phyloP scores from a whole-genome alignment of 1,140 invertebrate species.

The Platyscapa corneri region DNA sequence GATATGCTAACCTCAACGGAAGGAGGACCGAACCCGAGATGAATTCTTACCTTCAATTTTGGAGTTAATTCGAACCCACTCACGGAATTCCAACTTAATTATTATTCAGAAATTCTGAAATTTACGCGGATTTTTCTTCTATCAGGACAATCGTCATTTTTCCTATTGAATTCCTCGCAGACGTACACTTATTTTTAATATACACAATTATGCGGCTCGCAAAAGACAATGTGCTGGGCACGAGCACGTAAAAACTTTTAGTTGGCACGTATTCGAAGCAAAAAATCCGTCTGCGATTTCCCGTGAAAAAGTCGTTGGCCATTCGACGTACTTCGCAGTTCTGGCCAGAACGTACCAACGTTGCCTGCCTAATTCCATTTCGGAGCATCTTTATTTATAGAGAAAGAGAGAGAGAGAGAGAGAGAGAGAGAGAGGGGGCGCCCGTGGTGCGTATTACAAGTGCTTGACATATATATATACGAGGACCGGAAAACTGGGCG shows the following conservation, averaged over 20 bases:
- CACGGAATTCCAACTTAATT: not conserved
- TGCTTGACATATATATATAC: constrained; percentile 41
- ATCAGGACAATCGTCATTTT: no score
- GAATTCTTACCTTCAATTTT: not conserved
- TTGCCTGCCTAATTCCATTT: constrained; percentile 29
- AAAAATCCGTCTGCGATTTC: not conserved
- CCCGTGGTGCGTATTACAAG: constrained; percentile 50
- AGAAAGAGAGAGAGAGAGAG: constrained; percentile 57
- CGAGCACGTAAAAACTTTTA: no score
- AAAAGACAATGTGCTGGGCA: not conserved
- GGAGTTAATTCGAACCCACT: not conserved
- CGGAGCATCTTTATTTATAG: constrained; percentile 65
- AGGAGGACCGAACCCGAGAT: not conserved
- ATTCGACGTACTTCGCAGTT: not conserved
- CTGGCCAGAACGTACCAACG: not conserved
- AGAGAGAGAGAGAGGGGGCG: constrained; percentile 54
- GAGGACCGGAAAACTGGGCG: constrained; percentile 33
- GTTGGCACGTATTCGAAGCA: not conserved
- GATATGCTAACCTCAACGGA: not conserved
- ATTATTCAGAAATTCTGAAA: not conserved
- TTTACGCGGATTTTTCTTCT: not conserved
- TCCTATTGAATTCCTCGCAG: not conserved
- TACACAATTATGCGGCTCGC: not conserved
- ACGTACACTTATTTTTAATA: not conserved
- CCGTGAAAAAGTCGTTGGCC: constrained; percentile 15